Conservation (phyloP, 2,797 vertebrate species). For the Periparus ater region DNA sequence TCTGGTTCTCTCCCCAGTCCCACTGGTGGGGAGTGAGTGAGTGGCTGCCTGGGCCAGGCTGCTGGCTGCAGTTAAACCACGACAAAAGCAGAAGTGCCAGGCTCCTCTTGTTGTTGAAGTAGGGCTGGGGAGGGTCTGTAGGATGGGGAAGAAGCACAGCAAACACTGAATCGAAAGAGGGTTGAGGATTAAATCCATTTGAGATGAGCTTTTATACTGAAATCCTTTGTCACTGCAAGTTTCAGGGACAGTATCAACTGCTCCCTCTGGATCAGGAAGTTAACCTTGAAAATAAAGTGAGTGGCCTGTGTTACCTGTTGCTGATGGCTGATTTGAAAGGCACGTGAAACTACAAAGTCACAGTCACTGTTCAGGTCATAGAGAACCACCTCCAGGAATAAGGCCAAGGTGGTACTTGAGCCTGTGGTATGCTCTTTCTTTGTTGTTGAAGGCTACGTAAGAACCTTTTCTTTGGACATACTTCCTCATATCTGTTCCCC, state of each 20-base stretch:
- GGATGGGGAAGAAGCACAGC: background rate
- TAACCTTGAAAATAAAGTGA: background rate
- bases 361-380: background rate
- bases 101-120: background rate
- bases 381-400: background rate
- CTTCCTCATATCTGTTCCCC: background rate
- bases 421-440: background rate
- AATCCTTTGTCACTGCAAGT: background rate
- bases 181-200: background rate
- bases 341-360: background rate
- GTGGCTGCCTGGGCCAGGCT: background rate
- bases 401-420: background rate
- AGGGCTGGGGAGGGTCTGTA: background rate
- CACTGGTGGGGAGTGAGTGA: background rate
- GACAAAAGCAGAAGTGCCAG: background rate
- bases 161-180: background rate
- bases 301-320: background rate
- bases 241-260: background rate
- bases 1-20: background rate
- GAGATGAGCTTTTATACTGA: background rate
- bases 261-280: background rate
- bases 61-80: background rate
- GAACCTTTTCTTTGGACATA: background rate
- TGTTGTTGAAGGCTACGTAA: background rate
- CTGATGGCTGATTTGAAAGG: background rate